Percentiles rank a stretch among this genome's conserved stretches.
Evolutionary conservation across 2,113 vertebrate genomes (phyloP).

Genomic region (Leiothrix lutea): DNA sequence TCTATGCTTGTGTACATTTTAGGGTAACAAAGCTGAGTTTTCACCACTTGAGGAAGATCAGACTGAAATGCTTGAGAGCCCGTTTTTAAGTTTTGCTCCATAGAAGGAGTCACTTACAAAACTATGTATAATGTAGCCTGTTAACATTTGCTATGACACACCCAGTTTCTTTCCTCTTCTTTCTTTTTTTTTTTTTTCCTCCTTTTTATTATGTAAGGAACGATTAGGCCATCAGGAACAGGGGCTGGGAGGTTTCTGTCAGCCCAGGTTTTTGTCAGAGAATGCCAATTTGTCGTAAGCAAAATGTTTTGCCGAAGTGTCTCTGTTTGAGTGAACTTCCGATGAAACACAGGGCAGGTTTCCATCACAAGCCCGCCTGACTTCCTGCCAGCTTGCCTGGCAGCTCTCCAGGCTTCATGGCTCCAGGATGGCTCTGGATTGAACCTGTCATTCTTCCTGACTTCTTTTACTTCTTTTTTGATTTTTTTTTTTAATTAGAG

Average conservation of each 20-base stretch:
- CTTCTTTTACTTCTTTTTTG: neutral
- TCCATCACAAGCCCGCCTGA: neutral
- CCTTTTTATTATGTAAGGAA: neutral
- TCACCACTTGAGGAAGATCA: neutral
- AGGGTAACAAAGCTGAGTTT: neutral
- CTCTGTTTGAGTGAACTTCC: slow-evolving; percentile 52
- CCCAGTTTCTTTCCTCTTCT: neutral
- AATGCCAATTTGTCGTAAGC: neutral
- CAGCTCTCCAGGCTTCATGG: neutral
- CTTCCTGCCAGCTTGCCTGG: slow-evolving; percentile 53
- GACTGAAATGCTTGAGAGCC: neutral
- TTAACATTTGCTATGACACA: neutral
- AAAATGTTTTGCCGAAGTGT: neutral
- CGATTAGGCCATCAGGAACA: neutral
- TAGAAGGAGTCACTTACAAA: neutral
- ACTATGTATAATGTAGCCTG: rapidly evolving
- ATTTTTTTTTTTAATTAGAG: neutral
- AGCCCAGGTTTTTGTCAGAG: slow-evolving; percentile 30
- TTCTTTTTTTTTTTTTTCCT: neutral
- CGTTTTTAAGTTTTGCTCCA: neutral
- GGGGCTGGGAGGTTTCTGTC: neutral
- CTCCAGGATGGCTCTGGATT: neutral
- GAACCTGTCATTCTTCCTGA: slow-evolving; percentile 36
- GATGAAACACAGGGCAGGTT: slow-evolving; percentile 40
- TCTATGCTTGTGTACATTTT: neutral